phyloP scores from a whole-genome alignment of 2,113 vertebrate genomes.

The Hydrolagus affinis region DNA sequence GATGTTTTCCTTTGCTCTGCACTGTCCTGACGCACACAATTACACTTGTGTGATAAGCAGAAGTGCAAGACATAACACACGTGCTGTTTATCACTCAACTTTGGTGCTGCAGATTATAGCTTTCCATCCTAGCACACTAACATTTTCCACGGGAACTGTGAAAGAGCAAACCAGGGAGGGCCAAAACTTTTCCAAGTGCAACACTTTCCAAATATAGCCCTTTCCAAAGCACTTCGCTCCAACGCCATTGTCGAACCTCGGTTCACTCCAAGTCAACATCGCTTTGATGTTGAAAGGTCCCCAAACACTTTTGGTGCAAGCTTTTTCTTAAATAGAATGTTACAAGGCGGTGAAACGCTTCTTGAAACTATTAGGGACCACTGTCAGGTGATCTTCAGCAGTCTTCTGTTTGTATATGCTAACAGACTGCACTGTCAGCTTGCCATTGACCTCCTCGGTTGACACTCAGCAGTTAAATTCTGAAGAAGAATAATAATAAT shows the following conservation, averaged over 20 bases:
- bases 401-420: conserved; percentile 17
- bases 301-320: background rate
- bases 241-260: background rate
- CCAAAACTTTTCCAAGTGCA: background rate
- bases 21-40: no score
- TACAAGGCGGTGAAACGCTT: conserved; percentile 1
- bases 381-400: background rate
- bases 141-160: background rate
- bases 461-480: conserved; percentile 3
- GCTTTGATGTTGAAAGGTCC: background rate
- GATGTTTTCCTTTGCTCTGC: no score
- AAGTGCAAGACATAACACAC: no score
- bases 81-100: no score
- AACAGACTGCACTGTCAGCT: background rate
- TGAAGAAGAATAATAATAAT: background rate
- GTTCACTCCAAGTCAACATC: background rate
- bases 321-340: background rate
- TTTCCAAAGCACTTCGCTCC: background rate
- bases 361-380: background rate
- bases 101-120: no score
- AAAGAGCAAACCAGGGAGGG: background rate
- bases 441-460: background rate
- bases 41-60: no score
- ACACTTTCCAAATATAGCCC: background rate
- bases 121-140: no score